These are phyloP conservation scores for Helarctos malayanus DNA, from an alignment of 2,797 vertebrate species.

Conservation along the genomic window DNA sequence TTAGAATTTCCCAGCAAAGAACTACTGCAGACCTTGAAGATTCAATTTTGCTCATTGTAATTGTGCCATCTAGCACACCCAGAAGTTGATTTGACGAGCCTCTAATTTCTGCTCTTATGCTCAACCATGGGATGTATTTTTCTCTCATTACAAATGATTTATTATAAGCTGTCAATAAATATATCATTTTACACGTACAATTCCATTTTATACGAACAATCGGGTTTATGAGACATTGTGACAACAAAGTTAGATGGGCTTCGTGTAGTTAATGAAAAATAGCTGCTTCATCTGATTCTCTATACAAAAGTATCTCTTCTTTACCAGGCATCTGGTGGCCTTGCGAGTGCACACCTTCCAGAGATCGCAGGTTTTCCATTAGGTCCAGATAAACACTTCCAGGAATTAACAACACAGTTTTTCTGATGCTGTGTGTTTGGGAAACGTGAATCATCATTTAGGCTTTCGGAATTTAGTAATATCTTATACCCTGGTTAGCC, in stretches of 20 bases:
- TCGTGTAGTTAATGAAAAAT: neutral
- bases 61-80: neutral
- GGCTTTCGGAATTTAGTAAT: neutral
- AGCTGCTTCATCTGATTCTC: neutral
- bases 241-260: constrained; percentile 10
- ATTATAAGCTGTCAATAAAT: constrained; percentile 39
- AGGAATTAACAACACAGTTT: neutral
- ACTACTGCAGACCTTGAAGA: constrained; percentile 52
- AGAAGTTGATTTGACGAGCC: neutral
- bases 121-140: neutral
- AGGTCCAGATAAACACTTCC: constrained; percentile 3
- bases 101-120: neutral
- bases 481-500: neutral
- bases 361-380: neutral
- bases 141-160: neutral
- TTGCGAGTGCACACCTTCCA: neutral
- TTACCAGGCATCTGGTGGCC: neutral
- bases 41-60: constrained; percentile 48
- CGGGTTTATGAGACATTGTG: neutral
- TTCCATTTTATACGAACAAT: constrained; percentile 37
- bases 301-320: neutral
- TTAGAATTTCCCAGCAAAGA: constrained; percentile 54
- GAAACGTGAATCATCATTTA: neutral
- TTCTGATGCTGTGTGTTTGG: neutral
- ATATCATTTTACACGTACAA: constrained; percentile 56